Evolutionary conservation across 1,140 invertebrate genomes (phyloP), one percentile per base, ranked within the genome.

Genomic region (Vanessa atalanta): DNA sequence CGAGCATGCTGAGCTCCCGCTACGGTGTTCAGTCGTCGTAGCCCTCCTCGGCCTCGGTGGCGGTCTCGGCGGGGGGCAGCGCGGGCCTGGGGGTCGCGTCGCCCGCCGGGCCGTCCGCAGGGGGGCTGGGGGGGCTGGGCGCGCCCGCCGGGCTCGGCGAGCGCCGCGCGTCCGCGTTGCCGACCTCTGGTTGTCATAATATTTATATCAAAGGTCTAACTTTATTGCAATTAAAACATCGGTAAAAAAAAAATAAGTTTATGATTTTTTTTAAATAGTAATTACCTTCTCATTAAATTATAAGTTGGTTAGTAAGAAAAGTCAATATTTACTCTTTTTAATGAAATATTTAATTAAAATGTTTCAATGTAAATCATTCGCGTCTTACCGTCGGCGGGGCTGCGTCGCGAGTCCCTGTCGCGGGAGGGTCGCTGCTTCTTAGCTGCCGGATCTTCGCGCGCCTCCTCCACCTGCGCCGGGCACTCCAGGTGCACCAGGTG

Each of bases 401-500:
- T 76, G 47, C n/a, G 63, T 55, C 8, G 65, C 6, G 72, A 20
- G 48, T 63, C 70, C 8, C 65, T 65, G n/a, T 65, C 65, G 65
- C 43, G 68, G 4, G 72, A 74, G 43, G 76, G 77, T 15, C 83
- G 72, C 77, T 83, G 83, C 69, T 90, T 87, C 80, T 87, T 89
- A 65, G 83, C 79, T 60, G 80, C 81, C n/a, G 84, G 81, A 78
- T 88, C 87, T 13, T 88, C 88, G 75, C 88, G 84, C 61, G 85
- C 83, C 47, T 94, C 93, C 77, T 94, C 93, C 78, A 94, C 93
- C 88, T 96, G 95, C 15, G 96, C 95, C 13, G 98, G 98, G 89
- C 98, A 99, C 93, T 99, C 99, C 90, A 99, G 97, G 93, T 99
- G 98, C 37, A 99, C 98, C 89, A 97, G 97, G 89, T 99, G 99